Conservation (phyloP, 1,140 invertebrate species). For the Psix sp. region DNA sequence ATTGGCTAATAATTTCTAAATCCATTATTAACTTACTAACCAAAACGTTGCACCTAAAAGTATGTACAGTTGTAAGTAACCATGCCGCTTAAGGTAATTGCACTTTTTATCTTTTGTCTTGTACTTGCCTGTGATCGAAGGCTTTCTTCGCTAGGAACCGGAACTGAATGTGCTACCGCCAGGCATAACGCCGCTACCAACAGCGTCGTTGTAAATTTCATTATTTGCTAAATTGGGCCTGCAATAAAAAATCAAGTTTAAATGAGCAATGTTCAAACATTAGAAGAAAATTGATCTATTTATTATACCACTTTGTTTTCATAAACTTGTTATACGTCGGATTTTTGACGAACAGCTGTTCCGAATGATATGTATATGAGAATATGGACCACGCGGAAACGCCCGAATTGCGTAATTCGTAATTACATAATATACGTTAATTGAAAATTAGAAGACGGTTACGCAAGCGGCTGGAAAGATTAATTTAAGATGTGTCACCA, state of each 20-base stretch:
- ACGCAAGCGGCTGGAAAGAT: too few relatives aligned
- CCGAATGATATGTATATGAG: too few relatives aligned
- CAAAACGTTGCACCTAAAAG: conserved; percentile 2
- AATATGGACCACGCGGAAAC: too few relatives aligned
- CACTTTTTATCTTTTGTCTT: neutral
- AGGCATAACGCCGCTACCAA: conserved; percentile 64
- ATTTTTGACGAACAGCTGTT: too few relatives aligned
- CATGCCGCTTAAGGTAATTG: neutral
- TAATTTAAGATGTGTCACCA: neutral
- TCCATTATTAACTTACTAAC: neutral
- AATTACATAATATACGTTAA: too few relatives aligned
- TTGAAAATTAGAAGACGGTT: too few relatives aligned
- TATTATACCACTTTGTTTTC: too few relatives aligned
- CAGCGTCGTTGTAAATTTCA: conserved; percentile 65
- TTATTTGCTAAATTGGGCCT: conserved; percentile 58
- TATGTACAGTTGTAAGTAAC: conserved; percentile 36
- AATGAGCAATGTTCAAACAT: too few relatives aligned
- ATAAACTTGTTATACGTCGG: too few relatives aligned
- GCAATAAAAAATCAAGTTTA: neutral
- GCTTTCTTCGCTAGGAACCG: conserved; percentile 63
- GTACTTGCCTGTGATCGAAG: conserved; percentile 70
- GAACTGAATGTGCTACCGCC: conserved; percentile 65
- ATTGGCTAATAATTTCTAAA: too few relatives aligned
- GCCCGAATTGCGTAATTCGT: too few relatives aligned
- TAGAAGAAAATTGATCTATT: too few relatives aligned